These are phyloP conservation scores for Dasypogon diadema DNA, from an alignment of 2,888 invertebrate genomes.

Conservation along the genomic window DNA sequence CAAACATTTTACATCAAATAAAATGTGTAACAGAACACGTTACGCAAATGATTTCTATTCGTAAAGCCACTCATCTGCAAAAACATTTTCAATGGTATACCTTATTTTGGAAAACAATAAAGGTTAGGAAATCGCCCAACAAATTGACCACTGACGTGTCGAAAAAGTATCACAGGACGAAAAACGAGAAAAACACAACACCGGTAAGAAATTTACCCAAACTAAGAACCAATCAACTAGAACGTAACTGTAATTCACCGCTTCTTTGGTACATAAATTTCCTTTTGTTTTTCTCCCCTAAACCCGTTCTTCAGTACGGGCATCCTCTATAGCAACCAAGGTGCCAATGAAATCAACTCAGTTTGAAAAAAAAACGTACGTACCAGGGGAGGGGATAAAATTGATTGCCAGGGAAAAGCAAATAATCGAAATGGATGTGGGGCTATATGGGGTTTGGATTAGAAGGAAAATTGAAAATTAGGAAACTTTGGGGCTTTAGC, in stretches of 20 bases:
- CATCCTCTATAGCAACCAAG: background rate
- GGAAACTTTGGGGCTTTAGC: slow-evolving; percentile 18
- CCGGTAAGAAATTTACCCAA: slow-evolving; percentile 10
- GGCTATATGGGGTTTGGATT: slow-evolving; percentile 26
- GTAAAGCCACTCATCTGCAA: slow-evolving; percentile 9
- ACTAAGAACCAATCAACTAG: slow-evolving; percentile 53
- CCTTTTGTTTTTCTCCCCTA: slow-evolving; percentile 42
- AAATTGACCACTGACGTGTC: slow-evolving; percentile 48
- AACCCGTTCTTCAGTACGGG: slow-evolving; percentile 6
- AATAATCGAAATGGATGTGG: slow-evolving; percentile 53
- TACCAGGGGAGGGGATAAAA: slow-evolving; percentile 32
- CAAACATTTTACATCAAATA: too few species aligned
- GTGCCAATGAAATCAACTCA: slow-evolving; percentile 38
- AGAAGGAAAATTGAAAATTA: slow-evolving; percentile 55
- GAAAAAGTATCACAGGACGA: slow-evolving; percentile 29
- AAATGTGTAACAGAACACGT: too few species aligned
- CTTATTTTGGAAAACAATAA: background rate
- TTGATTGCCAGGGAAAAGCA: slow-evolving; percentile 54
- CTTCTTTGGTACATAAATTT: slow-evolving; percentile 55
- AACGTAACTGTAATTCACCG: slow-evolving; percentile 55
- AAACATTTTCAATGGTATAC: slow-evolving; percentile 9
- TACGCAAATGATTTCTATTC: too few species aligned
- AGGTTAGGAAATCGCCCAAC: background rate
- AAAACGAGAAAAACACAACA: slow-evolving; percentile 2
- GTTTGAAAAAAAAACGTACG: slow-evolving; percentile 18